Base-by-base conservation (phyloP, 1,140 invertebrate genomes). In the Rhynchophorus ferrugineus region DNA sequence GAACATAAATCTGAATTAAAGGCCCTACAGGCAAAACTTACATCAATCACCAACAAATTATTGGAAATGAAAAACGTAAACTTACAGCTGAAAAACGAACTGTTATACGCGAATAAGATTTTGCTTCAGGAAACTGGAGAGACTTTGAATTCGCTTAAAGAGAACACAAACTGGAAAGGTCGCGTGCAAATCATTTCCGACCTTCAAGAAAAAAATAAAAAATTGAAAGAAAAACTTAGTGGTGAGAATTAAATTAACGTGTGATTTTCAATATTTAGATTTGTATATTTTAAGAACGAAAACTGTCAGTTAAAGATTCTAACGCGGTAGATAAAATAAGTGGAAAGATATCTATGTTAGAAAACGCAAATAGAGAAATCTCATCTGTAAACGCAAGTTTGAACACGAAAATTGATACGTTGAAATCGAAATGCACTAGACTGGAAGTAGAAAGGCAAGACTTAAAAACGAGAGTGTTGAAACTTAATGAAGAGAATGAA, bases 51-150 rank as follows among this genome's bases (percentile, higher is more conserved):
- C 54, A 76, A 74, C 47, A 85, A 84, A 63, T 67, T 85, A 1
- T 79, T 76, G 37, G 82, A 86, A 49, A 74, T 73, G 8, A 79
- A 78, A 66, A 85, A 86, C 65, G 73, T 71, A 57, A 80, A 79
- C 63, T 65, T 78, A 3, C 75, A 80, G 61, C 62, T 83, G 3
- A 81, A 80, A 56, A 81, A 76, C 57, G 79, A 82, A 57, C 69
- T 83, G 3, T 73, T 81, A 57, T 55, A 78, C n/a, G 76, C 78
- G 0, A 81, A 79, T 21, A 79, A 78, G 57, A 75, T 76, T 49
- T 53, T 85, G 11, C 80, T 81, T 49, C 80, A 82, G 59, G 82
- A 85, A 64, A 67, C 83, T 16, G 84, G 84, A 1, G 81, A 84
- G 49, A 60, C 39, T 50, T 62, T 67, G 37, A 60, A 65, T 38